Percentiles rank a stretch among this genome's conserved stretches.
Evolutionary conservation across 2,113 vertebrate species (phyloP).

Genomic region (Chrysochloris asiatica): DNA sequence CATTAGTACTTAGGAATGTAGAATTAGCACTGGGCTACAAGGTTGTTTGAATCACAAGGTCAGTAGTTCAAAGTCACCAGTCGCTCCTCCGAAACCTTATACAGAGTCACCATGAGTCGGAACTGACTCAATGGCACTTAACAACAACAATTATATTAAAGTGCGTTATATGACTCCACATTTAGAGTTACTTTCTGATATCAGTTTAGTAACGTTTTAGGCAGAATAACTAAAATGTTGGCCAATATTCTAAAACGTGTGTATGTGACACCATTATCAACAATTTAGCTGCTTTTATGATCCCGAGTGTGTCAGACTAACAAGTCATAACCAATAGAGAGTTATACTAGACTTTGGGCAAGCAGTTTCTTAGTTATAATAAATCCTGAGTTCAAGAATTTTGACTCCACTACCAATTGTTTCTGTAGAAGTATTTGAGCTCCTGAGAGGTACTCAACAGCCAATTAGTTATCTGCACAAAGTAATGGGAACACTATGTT

Average conservation of each 20-base stretch:
- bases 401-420: slow-evolving; percentile 36
- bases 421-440: slow-evolving; percentile 32
- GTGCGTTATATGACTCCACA: background rate
- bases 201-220: slow-evolving; percentile 25
- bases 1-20: too few species aligned
- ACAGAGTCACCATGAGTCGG: too few species aligned
- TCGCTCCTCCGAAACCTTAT: too few species aligned
- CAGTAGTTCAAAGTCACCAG: too few species aligned
- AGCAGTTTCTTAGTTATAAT: slow-evolving; percentile 38
- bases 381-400: slow-evolving; percentile 56
- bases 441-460: slow-evolving; percentile 38
- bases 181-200: background rate
- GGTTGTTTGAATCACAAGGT: too few species aligned
- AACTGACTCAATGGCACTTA: too few species aligned
- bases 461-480: slow-evolving; percentile 47
- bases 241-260: background rate
- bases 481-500: background rate
- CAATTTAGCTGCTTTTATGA: background rate
- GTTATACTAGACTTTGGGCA: slow-evolving; percentile 28
- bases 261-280: background rate
- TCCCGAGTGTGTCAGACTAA: background rate
- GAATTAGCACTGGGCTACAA: too few species aligned
- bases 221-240: slow-evolving; percentile 11
- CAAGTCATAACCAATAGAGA: slow-evolving; percentile 20
- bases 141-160: too few species aligned